These are phyloP conservation scores for Tyrophagus putrescentiae DNA, from an alignment of 1,140 invertebrate genomes.

Conservation along the genomic window DNA sequence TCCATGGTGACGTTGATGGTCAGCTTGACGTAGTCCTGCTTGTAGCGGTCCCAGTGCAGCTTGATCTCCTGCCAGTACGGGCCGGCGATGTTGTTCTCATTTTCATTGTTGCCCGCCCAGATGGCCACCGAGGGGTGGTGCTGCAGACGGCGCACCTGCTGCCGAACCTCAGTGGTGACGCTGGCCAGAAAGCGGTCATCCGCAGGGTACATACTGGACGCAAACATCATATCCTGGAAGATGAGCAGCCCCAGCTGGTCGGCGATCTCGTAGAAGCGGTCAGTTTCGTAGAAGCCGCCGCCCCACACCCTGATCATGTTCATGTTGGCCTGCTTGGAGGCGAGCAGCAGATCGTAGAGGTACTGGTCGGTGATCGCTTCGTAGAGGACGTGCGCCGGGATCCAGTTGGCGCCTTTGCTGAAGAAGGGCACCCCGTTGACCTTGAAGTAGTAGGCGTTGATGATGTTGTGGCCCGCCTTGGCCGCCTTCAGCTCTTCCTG, in stretches of 20 bases:
- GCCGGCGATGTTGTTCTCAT: constrained; percentile 68
- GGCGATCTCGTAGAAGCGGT: constrained; percentile 48
- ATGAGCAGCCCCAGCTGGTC: constrained; percentile 34
- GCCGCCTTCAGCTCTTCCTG: constrained; percentile 30
- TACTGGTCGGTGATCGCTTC: constrained; percentile 47
- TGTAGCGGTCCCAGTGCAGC: constrained; percentile 29
- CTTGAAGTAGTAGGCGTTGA: constrained; percentile 63
- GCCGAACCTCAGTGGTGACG: constrained; percentile 58
- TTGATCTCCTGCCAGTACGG: constrained; percentile 27
- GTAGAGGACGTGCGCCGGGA: constrained; percentile 72
- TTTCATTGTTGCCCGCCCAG: constrained; percentile 90
- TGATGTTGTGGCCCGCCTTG: constrained; percentile 42
- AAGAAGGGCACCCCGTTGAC: constrained; percentile 77
- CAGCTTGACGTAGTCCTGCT: constrained; percentile 65
- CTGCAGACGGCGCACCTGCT: constrained; percentile 67
- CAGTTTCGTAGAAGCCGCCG: constrained; percentile 77
- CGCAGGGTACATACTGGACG: constrained; percentile 83
- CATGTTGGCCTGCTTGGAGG: constrained; percentile 64
- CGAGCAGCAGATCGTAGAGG: constrained; percentile 43
- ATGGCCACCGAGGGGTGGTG: constrained; percentile 74
- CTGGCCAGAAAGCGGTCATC: constrained; percentile 50
- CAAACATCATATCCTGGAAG: constrained; percentile 80
- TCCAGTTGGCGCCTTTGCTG: constrained; percentile 90
- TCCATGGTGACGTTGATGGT: constrained; percentile 60
- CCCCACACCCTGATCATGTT: constrained; percentile 94